These are phyloP conservation scores for Melanostoma mellinum DNA, from an alignment of 2,888 invertebrate species.

Conservation along the genomic window DNA sequence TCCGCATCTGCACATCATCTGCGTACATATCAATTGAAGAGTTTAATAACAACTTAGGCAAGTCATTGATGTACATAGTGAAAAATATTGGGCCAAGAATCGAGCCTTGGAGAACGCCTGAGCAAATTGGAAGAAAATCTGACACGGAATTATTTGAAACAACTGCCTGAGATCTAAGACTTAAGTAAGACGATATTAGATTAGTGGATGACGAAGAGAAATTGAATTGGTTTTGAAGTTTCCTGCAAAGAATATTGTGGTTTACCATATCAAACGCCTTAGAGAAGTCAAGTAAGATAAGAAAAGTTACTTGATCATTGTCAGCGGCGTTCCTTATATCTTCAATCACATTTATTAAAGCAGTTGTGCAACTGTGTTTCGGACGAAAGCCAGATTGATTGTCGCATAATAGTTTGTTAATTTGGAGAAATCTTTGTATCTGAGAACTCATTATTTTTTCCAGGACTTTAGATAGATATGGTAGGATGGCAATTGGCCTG, in stretches of 20 bases:
- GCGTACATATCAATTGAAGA: neutral
- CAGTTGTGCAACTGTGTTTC: conserved; percentile 1
- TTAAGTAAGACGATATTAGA: neutral
- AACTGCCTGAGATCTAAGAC: too few relatives aligned
- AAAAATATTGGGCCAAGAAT: neutral
- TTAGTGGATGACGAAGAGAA: neutral
- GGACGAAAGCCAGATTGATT: conserved; percentile 2
- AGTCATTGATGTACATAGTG: too few relatives aligned
- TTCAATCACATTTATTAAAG: conserved; percentile 3
- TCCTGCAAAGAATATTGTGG: neutral
- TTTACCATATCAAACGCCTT: neutral
- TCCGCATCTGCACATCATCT: neutral
- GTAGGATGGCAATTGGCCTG: conserved; percentile 2
- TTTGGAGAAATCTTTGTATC: conserved; percentile 4
- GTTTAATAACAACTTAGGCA: neutral
- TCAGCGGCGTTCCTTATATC: neutral
- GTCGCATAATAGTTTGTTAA: neutral
- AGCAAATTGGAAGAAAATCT: neutral
- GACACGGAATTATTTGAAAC: too few relatives aligned
- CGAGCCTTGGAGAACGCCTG: conserved; percentile 5
- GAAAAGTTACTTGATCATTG: neutral
- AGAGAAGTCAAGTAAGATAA: conserved; percentile 8
- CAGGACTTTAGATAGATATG: conserved; percentile 4
- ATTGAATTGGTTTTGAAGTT: conserved; percentile 5
- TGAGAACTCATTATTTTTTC: neutral